Evolutionary conservation across 2,113 vertebrate species (phyloP).

Genomic region (Gallinago undulata): DNA sequence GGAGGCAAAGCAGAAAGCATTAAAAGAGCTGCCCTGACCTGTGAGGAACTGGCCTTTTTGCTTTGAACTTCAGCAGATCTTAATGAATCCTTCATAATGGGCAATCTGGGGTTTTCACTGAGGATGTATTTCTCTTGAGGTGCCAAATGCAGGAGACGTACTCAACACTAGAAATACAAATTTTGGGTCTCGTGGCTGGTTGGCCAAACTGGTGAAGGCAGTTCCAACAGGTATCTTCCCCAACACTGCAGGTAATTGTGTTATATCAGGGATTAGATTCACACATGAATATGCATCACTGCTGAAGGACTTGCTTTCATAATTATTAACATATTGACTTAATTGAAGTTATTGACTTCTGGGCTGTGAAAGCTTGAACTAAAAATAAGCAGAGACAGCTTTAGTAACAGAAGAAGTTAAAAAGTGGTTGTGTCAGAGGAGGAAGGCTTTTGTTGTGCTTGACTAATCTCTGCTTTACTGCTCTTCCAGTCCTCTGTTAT

Average conservation of each 20-base stretch:
- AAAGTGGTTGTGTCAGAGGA: background rate
- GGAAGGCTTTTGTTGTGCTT: background rate
- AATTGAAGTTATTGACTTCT: constrained; percentile 1
- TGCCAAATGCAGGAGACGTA: background rate
- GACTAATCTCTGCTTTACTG: background rate
- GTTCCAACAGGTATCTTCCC: background rate
- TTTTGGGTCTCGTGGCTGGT: background rate
- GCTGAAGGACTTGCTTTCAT: background rate
- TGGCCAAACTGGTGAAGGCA: background rate
- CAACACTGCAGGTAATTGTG: background rate
- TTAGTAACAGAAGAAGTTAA: background rate
- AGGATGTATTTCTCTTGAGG: background rate
- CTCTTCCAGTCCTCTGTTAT: background rate
- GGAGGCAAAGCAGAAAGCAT: constrained; percentile 58
- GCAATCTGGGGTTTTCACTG: background rate
- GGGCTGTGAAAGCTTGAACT: background rate
- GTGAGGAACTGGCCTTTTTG: background rate
- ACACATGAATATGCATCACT: background rate
- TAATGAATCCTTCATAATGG: constrained; percentile 47
- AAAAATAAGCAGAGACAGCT: constrained; percentile 5
- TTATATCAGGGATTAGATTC: background rate
- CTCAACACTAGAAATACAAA: background rate
- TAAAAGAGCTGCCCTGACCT: constrained; percentile 61
- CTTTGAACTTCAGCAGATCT: constrained; percentile 59
- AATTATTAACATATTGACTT: background rate